Evolutionary conservation across 2,797 vertebrate species (phyloP).

Genomic region (Sphenopsis melanotis): DNA sequence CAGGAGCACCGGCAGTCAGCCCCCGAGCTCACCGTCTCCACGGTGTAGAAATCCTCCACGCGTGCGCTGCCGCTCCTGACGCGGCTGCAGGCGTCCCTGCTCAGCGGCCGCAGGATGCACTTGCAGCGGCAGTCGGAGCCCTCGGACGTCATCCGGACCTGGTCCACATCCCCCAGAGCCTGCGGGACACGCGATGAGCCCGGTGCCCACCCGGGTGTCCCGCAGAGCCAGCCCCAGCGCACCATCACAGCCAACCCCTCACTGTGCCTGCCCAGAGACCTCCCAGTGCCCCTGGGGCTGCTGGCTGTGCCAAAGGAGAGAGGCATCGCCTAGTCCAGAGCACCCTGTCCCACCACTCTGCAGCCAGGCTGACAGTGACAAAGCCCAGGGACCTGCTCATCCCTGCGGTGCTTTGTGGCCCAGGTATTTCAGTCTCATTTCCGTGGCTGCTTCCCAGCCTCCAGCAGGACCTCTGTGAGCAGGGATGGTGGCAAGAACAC

Average conservation of each 20-base stretch:
- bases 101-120: constrained; percentile 94
- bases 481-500: too few species aligned
- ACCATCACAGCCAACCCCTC: accelerated
- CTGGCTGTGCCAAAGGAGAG: accelerated
- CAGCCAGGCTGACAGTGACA: accelerated
- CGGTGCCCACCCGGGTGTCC: accelerated
- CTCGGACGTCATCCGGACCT: constrained; percentile 95
- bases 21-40: constrained; percentile 95
- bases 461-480: background rate
- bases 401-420: accelerated
- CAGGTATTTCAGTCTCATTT: background rate
- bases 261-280: background rate
- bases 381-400: background rate
- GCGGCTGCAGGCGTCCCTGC: constrained; percentile 87
- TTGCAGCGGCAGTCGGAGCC: constrained; percentile 97
- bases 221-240: background rate
- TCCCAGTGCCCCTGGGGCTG: background rate
- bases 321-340: background rate
- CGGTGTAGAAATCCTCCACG: constrained; percentile 93
- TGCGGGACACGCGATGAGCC: background rate
- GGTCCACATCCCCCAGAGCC: constrained; percentile 85
- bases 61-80: constrained; percentile 81
- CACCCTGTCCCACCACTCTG: accelerated
- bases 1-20: constrained; percentile 95
- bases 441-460: background rate